Percentiles rank a stretch among this genome's conserved stretches.
Evolutionary conservation across 2,113 vertebrate genomes (phyloP).

Genomic region (Eclectus roratus): DNA sequence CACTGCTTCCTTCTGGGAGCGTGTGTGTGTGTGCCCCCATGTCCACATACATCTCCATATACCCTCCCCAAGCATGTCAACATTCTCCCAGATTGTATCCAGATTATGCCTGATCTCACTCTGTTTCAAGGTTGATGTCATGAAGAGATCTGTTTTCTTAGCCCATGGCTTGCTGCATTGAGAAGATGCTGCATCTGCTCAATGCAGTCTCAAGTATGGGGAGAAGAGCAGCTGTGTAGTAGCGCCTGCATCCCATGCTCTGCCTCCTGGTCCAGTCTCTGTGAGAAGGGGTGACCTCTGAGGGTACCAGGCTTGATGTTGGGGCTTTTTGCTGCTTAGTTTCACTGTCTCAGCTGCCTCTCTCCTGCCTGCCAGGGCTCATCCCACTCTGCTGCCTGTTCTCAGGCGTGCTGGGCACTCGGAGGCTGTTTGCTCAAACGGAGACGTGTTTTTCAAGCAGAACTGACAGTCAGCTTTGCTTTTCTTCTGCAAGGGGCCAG

Average conservation of each 20-base stretch:
- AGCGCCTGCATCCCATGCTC: background rate
- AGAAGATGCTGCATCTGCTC: background rate
- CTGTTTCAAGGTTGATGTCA: background rate
- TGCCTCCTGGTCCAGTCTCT: background rate
- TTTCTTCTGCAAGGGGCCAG: background rate
- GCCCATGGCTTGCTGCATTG: background rate
- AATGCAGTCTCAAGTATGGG: background rate
- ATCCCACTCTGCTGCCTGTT: background rate
- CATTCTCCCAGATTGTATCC: background rate
- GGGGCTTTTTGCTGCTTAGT: background rate
- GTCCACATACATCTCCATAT: background rate
- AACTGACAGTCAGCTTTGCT: background rate
- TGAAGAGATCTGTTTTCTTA: background rate
- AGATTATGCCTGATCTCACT: background rate
- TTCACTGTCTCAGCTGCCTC: background rate
- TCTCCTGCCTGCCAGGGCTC: background rate
- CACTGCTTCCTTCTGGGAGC: background rate
- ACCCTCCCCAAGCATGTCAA: accelerated
- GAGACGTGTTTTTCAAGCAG: background rate
- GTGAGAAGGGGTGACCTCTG: background rate
- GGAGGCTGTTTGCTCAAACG: background rate
- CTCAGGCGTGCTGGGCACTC: background rate
- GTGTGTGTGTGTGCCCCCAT: background rate
- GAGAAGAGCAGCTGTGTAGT: background rate
- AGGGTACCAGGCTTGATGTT: accelerated